Evolutionary conservation across 2,113 vertebrate genomes (phyloP).

Genomic region (Hystrix brachyura): DNA sequence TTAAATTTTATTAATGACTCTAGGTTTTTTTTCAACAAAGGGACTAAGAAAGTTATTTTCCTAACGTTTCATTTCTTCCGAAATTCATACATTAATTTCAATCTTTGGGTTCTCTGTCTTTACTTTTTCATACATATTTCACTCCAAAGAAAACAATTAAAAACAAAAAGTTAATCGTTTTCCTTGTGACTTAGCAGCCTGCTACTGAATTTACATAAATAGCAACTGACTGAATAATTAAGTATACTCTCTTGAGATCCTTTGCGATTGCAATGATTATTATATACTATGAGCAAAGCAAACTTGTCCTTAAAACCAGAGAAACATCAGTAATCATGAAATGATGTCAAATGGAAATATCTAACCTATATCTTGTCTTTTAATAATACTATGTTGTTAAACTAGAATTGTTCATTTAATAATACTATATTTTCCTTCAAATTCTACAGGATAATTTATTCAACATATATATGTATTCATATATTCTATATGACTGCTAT

Average conservation of each 20-base stretch:
- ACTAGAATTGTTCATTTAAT: background rate
- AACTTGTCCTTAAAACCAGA: background rate
- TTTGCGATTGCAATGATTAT: background rate
- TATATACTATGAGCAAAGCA: background rate
- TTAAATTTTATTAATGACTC: background rate
- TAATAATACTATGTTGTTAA: background rate
- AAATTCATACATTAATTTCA: background rate
- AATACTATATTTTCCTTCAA: background rate
- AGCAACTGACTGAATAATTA: slow-evolving; percentile 16
- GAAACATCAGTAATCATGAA: background rate
- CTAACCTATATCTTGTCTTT: background rate
- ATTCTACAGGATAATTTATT: background rate
- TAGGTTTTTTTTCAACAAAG: background rate
- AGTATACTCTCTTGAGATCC: background rate
- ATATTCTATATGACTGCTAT: background rate
- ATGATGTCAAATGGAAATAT: background rate
- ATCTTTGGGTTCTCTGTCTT: background rate
- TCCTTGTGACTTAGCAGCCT: background rate
- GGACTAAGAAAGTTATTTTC: background rate
- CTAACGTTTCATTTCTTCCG: background rate
- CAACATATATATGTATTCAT: background rate
- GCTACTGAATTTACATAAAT: background rate
- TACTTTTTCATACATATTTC: background rate
- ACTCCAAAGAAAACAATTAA: background rate
- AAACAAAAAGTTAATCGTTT: background rate